phyloP scores from a whole-genome alignment of 2,797 vertebrate genomes.

The Arrhamphus sclerolepis region DNA sequence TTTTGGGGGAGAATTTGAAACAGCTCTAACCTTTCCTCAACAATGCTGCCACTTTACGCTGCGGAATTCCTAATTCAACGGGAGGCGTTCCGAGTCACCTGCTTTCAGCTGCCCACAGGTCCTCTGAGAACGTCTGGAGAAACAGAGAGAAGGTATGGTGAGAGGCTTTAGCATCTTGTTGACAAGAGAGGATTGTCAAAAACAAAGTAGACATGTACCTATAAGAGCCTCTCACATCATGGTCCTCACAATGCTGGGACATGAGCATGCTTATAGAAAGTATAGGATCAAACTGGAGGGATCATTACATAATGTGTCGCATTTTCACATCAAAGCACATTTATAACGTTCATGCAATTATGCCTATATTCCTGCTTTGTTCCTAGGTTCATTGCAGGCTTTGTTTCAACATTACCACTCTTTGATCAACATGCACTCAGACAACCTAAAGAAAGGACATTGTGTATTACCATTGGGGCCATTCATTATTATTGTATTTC shows the following conservation, averaged over 20 bases:
- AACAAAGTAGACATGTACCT: slow-evolving; percentile 51
- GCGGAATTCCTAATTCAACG: slow-evolving; percentile 74
- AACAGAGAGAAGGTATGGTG: slow-evolving; percentile 14
- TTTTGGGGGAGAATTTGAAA: slow-evolving; percentile 69
- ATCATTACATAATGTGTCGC: too few relatives aligned
- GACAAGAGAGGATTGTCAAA: slow-evolving; percentile 57
- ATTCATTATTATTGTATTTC: slow-evolving; percentile 20
- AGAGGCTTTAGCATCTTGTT: slow-evolving; percentile 51
- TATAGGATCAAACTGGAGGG: neutral
- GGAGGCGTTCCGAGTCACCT: slow-evolving; percentile 58
- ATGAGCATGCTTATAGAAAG: slow-evolving; percentile 7
- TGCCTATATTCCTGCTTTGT: slow-evolving; percentile 10
- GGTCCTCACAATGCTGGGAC: slow-evolving; percentile 27
- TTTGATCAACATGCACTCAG: slow-evolving; percentile 16
- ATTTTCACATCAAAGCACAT: neutral
- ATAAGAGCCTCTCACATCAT: slow-evolving; percentile 33
- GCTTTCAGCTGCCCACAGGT: slow-evolving; percentile 48
- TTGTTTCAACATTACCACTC: slow-evolving; percentile 20
- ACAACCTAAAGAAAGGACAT: slow-evolving; percentile 10
- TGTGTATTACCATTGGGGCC: neutral
- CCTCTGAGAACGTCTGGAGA: slow-evolving; percentile 54
- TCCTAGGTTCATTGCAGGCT: slow-evolving; percentile 28
- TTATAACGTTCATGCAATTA: neutral
- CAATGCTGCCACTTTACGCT: slow-evolving; percentile 73
- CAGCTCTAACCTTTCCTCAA: slow-evolving; percentile 79